Evolutionary conservation across 2,888 invertebrate genomes (phyloP).

Genomic region (Darwinula stevensoni): DNA sequence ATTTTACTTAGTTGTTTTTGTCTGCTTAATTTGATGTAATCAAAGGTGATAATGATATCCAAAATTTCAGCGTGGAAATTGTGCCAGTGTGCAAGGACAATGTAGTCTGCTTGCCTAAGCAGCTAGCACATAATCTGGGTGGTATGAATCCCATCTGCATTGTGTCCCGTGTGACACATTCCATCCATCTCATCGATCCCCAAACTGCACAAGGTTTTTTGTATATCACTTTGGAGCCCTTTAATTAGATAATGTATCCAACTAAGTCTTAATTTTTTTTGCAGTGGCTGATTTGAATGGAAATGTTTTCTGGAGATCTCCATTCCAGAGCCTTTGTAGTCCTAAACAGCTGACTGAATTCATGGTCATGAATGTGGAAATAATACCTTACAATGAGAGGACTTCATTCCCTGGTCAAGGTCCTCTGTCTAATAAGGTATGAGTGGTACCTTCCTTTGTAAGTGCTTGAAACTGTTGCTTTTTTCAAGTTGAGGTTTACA

Average conservation of each 20-base stretch:
- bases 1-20: not conserved
- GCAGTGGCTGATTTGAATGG: conserved; percentile 54
- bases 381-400: conserved; percentile 24
- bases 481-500: no score
- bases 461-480: no score
- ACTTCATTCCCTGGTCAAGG: conserved; percentile 64
- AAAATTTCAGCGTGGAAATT: conserved; percentile 54
- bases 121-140: conserved; percentile 54
- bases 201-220: conserved; percentile 50
- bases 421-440: conserved; percentile 43
- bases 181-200: conserved; percentile 79
- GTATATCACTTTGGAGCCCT: no score
- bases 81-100: conserved; percentile 86
- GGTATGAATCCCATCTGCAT: conserved; percentile 65
- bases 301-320: conserved; percentile 50
- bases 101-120: conserved; percentile 60
- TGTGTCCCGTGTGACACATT: conserved; percentile 57
- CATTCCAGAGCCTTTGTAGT: conserved; percentile 60
- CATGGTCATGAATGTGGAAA: conserved; percentile 76
- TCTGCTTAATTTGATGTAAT: no score
- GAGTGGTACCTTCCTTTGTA: no score
- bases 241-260: not conserved
- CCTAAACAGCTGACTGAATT: conserved; percentile 73
- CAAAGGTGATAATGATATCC: no score
- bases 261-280: conserved; percentile 8